Conservation (phyloP, 2,113 vertebrate genomes). For the Campylomormyrus tamandua region DNA sequence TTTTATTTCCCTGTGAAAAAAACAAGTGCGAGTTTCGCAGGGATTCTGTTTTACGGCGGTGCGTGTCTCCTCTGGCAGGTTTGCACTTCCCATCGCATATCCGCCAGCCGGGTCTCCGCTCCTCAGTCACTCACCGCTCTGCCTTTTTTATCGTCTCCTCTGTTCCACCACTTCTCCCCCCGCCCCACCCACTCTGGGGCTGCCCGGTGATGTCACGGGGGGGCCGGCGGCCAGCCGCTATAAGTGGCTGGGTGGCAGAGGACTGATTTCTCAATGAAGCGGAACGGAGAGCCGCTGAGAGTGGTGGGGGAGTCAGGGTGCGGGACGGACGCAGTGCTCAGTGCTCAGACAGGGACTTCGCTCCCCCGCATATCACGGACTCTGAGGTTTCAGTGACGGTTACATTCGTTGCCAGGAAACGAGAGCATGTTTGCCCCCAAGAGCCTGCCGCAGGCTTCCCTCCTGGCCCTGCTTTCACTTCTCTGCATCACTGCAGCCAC, state of each 20-base stretch:
- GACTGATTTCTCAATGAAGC: constrained; percentile 44
- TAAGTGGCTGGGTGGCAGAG: constrained; percentile 45
- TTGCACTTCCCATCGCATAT: neutral
- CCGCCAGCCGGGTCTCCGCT: neutral
- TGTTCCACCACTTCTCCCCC: neutral
- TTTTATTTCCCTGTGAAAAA: neutral
- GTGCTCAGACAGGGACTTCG: constrained; percentile 5
- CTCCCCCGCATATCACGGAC: neutral
- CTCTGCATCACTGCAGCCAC: constrained; percentile 28
- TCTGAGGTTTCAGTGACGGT: no score
- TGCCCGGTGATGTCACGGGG: constrained; percentile 41
- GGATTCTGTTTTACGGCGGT: neutral
- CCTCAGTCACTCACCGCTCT: neutral
- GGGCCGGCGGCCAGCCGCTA: constrained; percentile 38
- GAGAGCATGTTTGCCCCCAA: constrained; percentile 33
- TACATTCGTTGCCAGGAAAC: neutral
- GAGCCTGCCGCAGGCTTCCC: constrained; percentile 17
- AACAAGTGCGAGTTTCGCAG: neutral
- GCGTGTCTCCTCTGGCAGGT: neutral
- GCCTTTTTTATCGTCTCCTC: neutral
- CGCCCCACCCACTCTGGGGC: constrained; percentile 18
- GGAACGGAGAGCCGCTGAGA: constrained; percentile 26
- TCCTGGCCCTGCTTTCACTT: constrained; percentile 30
- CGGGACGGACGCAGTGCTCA: constrained; percentile 20
- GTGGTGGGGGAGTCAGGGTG: constrained; percentile 1